Conservation (phyloP, 2,797 vertebrate genomes). For the Periophthalmus magnuspinnatus region DNA sequence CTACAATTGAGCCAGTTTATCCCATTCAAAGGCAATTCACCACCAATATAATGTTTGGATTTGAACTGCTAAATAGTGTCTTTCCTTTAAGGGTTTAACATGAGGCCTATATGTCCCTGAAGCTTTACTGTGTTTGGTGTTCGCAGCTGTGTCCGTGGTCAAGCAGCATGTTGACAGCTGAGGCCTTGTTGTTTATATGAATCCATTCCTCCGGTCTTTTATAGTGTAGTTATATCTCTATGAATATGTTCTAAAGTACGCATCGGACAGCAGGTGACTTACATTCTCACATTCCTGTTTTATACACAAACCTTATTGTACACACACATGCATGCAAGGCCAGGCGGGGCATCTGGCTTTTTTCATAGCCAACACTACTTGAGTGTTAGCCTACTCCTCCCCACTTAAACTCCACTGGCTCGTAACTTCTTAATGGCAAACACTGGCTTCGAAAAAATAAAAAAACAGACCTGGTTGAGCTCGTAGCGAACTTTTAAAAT, state of each 20-base stretch:
- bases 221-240: slow-evolving; percentile 49
- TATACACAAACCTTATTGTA: slow-evolving; percentile 29
- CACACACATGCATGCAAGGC: slow-evolving; percentile 38
- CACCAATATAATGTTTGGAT: background rate
- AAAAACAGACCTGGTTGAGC: slow-evolving; percentile 38
- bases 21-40: background rate
- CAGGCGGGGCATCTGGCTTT: slow-evolving; percentile 55
- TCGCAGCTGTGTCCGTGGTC: slow-evolving; percentile 59
- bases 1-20: background rate
- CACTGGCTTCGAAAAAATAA: slow-evolving; percentile 36
- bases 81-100: background rate
- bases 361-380: slow-evolving; percentile 40
- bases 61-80: background rate
- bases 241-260: slow-evolving; percentile 44
- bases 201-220: slow-evolving; percentile 35
- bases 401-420: slow-evolving; percentile 27
- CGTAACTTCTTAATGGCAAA: slow-evolving; percentile 44
- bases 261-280: slow-evolving; percentile 39
- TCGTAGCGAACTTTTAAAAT: slow-evolving; percentile 40
- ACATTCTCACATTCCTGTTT: slow-evolving; percentile 14
- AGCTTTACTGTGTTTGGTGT: slow-evolving; percentile 38
- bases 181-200: slow-evolving; percentile 59
- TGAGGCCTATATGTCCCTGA: slow-evolving; percentile 12
- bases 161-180: slow-evolving; percentile 63
- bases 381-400: slow-evolving; percentile 24